Conservation (phyloP, 2,113 vertebrate species). For the Microcebus griseorufus region DNA sequence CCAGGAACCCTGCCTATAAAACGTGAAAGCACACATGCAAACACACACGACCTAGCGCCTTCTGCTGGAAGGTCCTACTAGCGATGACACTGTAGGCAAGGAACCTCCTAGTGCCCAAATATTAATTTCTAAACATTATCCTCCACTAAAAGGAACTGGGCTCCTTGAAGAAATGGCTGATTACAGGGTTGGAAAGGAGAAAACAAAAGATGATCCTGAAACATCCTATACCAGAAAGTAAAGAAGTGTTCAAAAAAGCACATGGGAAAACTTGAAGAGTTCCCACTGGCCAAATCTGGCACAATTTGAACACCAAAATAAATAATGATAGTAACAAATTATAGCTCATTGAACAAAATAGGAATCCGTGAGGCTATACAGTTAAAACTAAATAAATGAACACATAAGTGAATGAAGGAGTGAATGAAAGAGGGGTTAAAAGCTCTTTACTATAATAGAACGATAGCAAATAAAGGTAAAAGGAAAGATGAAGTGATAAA, state of each 20-base stretch:
- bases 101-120: background rate
- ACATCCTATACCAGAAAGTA: background rate
- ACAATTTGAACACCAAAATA: background rate
- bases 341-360: background rate
- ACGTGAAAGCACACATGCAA: background rate
- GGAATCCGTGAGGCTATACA: background rate
- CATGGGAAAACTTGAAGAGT: background rate
- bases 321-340: background rate
- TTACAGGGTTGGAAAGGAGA: background rate
- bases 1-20: background rate
- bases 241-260: background rate
- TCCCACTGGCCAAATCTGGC: background rate
- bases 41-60: background rate
- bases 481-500: background rate
- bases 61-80: background rate
- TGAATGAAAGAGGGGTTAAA: background rate
- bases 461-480: background rate
- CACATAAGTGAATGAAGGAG: background rate
- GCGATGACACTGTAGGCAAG: background rate
- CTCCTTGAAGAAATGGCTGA: background rate
- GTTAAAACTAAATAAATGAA: background rate
- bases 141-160: background rate
- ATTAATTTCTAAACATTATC: background rate
- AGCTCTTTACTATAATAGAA: background rate
- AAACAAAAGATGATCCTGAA: background rate